These are phyloP conservation scores for Melanostoma mellinum DNA, from an alignment of 2,888 invertebrate species.

Conservation along the genomic window DNA sequence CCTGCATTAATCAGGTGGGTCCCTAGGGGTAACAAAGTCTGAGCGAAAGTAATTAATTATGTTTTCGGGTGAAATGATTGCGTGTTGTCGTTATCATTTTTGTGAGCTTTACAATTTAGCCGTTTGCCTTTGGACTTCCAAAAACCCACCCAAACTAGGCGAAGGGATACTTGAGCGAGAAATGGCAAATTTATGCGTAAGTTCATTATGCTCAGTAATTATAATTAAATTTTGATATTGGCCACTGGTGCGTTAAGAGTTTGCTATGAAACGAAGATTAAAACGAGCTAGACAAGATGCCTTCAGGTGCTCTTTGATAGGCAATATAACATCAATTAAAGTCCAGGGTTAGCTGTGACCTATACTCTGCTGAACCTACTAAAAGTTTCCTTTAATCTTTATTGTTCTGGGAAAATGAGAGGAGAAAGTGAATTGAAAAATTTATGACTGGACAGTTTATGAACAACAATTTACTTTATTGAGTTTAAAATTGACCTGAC, in stretches of 20 bases:
- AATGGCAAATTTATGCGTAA: conserved; percentile 46
- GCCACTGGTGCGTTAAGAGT: conserved; percentile 40
- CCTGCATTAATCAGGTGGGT: conserved; percentile 53
- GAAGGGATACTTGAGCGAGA: neutral
- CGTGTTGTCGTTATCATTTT: conserved; percentile 56
- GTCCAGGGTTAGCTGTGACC: too few species aligned
- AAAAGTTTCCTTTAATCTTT: too few species aligned
- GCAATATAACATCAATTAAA: conserved; percentile 13
- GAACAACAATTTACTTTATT: too few species aligned
- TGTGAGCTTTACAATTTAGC: conserved; percentile 26
- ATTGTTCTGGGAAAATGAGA: too few species aligned
- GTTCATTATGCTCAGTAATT: conserved; percentile 55
- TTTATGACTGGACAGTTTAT: too few species aligned
- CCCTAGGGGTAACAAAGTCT: conserved; percentile 53
- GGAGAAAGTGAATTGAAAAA: too few species aligned
- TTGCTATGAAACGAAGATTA: conserved; percentile 29
- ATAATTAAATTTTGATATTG: conserved; percentile 50
- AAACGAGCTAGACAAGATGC: conserved; percentile 29
- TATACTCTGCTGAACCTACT: too few species aligned
- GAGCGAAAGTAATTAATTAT: conserved; percentile 67
- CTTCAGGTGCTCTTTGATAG: neutral
- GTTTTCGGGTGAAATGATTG: conserved; percentile 66
- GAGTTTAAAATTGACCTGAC: too few species aligned
- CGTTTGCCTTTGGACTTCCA: neutral
- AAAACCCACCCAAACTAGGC: conserved; percentile 18